Percentiles rank a stretch among this genome's conserved stretches.
Evolutionary conservation across 2,888 invertebrate species (phyloP).

Genomic region (Hemicrepidius hirtus): DNA sequence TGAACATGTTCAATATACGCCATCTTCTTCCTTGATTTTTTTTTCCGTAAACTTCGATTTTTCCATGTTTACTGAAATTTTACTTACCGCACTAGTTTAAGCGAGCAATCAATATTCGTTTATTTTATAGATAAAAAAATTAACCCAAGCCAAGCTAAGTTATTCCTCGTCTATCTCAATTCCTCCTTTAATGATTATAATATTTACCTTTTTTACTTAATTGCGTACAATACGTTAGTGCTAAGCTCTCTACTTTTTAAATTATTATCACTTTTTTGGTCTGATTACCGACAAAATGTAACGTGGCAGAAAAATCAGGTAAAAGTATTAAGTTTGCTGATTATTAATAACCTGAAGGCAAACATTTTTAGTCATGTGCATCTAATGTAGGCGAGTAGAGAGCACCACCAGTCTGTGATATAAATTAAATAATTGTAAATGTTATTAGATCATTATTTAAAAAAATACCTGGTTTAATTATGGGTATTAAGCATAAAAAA

Average conservation of each 20-base stretch:
- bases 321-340: conserved; percentile 2
- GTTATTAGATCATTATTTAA: conserved; percentile 47
- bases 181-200: conserved; percentile 5
- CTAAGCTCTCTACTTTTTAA: conserved; percentile 37
- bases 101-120: conserved; percentile 24
- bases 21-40: conserved; percentile 40
- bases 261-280: conserved; percentile 3
- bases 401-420: conserved; percentile 53
- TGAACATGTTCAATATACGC: conserved; percentile 39
- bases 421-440: conserved; percentile 51
- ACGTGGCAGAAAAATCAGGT: conserved; percentile 24
- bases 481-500: conserved; percentile 45
- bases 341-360: not conserved
- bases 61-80: conserved; percentile 31
- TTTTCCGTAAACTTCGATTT: conserved; percentile 34
- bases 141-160: conserved; percentile 27
- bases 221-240: conserved; percentile 27
- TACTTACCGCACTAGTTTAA: conserved; percentile 41
- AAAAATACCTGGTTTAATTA: conserved; percentile 42
- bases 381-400: conserved; percentile 45
- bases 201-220: conserved; percentile 40
- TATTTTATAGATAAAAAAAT: conserved; percentile 20
- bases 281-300: not conserved
- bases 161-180: not conserved
- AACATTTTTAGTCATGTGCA: conserved; percentile 11